Base-by-base conservation (phyloP, 2,888 invertebrate species). In the Nineta flava region DNA sequence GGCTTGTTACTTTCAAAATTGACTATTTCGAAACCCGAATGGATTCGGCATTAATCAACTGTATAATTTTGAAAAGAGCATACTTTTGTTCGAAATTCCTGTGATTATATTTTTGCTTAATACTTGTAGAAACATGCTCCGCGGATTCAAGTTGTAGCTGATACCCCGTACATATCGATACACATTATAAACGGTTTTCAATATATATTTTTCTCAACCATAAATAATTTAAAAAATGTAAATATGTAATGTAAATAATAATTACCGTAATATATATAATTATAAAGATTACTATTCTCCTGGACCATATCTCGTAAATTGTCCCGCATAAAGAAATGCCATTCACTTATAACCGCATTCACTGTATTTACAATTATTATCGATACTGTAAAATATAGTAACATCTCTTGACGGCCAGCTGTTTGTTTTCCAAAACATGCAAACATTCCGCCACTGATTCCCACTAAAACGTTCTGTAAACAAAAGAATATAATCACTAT, bases 261-360 rank as follows among this genome's bases (percentile, higher is more conserved):
- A 57, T 62, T 59, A 68, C 68, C 67, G 52, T 66, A 68, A 53
- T 64, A 60, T 51, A 68, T 62, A 53, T 68, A 61, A 55, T 62
- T 59, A 56, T 66, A 61, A 54, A 65, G 63, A 31, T 61, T 60
- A 53, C 65, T 62, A 49, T 59, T 59, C 50, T 58, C 58, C 26
- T 6, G 26, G 42, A 62, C 51, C 46, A 65, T 52, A 54, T 59
- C 60, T 15, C 60, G 56, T 56, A 65, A 59, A 53, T 65, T 62
- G 32, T 60, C 58, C 49, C 62, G 62, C 40, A 48, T 41, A 16
- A 26, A 66, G 53, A 70, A 64, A 51, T 65, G 61, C 68, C 70
- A 71, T 59, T 72, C 72, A 44, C 65, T 65, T 16, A 72, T 56
- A 51, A 71, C 63, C 47, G 79, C 67, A 69, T 80, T 69, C 62